These are phyloP conservation scores for Dicrostonyx torquatus DNA, from an alignment of 2,797 vertebrate species.

Conservation along the genomic window DNA sequence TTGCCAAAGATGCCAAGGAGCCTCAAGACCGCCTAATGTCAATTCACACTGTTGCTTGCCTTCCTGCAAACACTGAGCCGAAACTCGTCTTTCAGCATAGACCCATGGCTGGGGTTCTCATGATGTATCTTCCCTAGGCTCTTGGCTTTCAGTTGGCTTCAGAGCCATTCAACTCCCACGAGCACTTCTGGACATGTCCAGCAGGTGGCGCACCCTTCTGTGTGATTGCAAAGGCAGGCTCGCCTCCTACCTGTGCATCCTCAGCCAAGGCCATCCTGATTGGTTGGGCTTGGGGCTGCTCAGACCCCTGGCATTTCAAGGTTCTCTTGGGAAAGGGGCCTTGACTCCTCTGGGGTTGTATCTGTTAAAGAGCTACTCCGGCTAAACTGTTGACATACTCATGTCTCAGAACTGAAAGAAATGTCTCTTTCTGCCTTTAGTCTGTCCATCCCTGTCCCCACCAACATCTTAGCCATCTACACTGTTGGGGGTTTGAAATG, in stretches of 20 bases:
- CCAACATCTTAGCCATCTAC: neutral
- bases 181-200: neutral
- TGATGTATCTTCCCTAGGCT: neutral
- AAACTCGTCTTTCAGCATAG: neutral
- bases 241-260: neutral
- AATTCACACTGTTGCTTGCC: neutral
- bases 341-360: neutral
- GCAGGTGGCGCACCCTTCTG: neutral
- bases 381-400: neutral
- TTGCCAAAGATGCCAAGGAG: neutral
- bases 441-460: neutral
- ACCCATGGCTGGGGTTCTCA: neutral
- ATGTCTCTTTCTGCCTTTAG: neutral
- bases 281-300: too few species aligned
- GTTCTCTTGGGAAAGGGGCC: neutral
- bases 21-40: neutral
- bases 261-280: neutral
- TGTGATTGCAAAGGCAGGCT: too few species aligned
- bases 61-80: neutral
- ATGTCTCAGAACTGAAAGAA: slow-evolving; percentile 8
- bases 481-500: neutral
- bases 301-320: neutral
- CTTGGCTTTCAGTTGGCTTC: neutral
- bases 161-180: too few species aligned
- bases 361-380: neutral